These are phyloP conservation scores for Apoda limacodes DNA, from an alignment of 2,888 invertebrate species.

Conservation along the genomic window DNA sequence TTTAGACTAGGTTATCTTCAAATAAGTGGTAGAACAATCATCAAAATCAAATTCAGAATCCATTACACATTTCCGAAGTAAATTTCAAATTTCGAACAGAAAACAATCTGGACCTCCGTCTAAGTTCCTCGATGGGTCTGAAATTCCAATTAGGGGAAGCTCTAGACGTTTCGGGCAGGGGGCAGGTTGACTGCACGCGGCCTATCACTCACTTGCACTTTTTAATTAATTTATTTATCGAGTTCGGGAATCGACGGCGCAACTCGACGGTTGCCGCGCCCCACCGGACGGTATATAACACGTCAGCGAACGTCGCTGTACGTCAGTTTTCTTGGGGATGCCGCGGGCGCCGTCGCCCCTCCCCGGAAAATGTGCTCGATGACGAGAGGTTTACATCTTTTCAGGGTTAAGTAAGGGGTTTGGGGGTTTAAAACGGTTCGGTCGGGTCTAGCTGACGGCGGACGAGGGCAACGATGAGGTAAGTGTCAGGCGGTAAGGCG, in stretches of 20 bases:
- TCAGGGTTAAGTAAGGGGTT: slow-evolving; percentile 32
- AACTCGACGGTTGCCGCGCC: slow-evolving; percentile 60
- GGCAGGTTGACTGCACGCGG: slow-evolving; percentile 53
- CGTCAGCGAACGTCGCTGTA: slow-evolving; percentile 43
- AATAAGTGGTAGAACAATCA: no score
- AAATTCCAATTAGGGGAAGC: slow-evolving; percentile 61
- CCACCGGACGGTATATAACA: slow-evolving; percentile 47
- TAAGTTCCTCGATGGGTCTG: slow-evolving; percentile 36
- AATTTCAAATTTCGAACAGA: slow-evolving; percentile 27
- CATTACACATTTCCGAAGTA: slow-evolving; percentile 29
- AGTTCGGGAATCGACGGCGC: slow-evolving; percentile 67
- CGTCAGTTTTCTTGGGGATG: slow-evolving; percentile 62
- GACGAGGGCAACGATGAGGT: slow-evolving; percentile 41
- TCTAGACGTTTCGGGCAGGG: slow-evolving; percentile 31
- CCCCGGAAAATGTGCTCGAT: slow-evolving; percentile 43
- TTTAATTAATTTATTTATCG: slow-evolving; percentile 72
- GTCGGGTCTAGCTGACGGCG: slow-evolving; percentile 24
- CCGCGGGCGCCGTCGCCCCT: slow-evolving; percentile 44
- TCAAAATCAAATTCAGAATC: no score
- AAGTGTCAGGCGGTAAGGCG: slow-evolving; percentile 53
- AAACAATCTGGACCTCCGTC: slow-evolving; percentile 37
- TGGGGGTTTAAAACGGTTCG: slow-evolving; percentile 42
- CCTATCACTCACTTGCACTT: slow-evolving; percentile 71
- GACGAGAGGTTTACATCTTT: slow-evolving; percentile 49
- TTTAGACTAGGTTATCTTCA: no score